These are phyloP conservation scores for Numida meleagris DNA, from an alignment of 2,113 vertebrate genomes.

Conservation along the genomic window DNA sequence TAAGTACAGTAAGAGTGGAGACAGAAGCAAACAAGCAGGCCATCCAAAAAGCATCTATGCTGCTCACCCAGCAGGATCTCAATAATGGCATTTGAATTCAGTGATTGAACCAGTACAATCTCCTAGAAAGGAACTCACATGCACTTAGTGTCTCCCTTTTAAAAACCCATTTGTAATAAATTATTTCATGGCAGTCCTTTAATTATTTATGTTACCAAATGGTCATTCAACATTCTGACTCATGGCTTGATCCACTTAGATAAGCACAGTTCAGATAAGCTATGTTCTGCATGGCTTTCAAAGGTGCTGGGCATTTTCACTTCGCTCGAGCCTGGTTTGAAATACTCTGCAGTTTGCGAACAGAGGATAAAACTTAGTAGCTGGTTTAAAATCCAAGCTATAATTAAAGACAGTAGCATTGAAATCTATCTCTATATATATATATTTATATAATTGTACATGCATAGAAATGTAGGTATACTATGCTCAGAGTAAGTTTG, in stretches of 20 bases:
- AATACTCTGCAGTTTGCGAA: not conserved
- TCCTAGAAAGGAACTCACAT: constrained; percentile 5
- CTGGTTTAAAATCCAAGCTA: not conserved
- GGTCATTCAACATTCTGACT: constrained; percentile 32
- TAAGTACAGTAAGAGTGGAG: not conserved
- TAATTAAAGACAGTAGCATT: not conserved
- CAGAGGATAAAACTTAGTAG: not conserved
- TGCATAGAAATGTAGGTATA: not conserved
- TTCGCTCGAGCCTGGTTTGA: not conserved
- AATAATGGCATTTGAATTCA: constrained; percentile 38
- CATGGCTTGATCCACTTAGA: constrained; percentile 15
- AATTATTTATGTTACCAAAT: constrained; percentile 47
- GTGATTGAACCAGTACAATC: constrained; percentile 32
- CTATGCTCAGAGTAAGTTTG: not conserved
- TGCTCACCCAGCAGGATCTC: constrained; percentile 32
- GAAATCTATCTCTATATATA: not conserved
- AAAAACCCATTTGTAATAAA: constrained; percentile 62
- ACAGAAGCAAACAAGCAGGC: not conserved
- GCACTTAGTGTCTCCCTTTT: constrained; percentile 44
- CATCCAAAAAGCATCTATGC: not conserved
- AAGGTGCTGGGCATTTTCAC: not conserved
- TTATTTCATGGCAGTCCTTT: constrained; percentile 52
- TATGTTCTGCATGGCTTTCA: not conserved
- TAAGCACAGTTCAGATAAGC: constrained; percentile 8
- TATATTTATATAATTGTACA: not conserved